Conservation (phyloP, 2,888 invertebrate genomes). For the Meghimatium bilineatum region DNA sequence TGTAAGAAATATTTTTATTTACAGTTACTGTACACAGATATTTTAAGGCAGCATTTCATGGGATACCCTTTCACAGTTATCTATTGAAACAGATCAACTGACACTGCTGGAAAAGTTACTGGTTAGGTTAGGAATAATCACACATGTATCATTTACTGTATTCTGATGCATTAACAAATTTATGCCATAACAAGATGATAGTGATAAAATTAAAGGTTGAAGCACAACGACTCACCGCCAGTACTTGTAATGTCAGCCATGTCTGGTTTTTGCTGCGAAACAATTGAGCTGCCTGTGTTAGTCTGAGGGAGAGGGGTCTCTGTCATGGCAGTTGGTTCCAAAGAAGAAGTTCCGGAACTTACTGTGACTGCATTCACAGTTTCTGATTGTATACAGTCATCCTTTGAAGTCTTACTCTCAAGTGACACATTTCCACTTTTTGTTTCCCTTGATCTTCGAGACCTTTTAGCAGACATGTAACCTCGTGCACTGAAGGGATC, state of each 20-base stretch:
- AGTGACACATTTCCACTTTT: slow-evolving; percentile 26
- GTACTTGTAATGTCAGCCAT: background rate
- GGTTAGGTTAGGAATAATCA: too few species aligned
- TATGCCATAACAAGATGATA: too few species aligned
- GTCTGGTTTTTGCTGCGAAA: background rate
- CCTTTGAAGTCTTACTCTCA: background rate
- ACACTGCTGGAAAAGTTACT: too few species aligned
- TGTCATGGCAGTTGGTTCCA: background rate
- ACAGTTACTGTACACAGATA: too few species aligned
- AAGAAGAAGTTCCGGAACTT: background rate
- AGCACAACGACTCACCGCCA: background rate
- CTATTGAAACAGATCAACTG: too few species aligned
- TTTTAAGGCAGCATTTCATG: too few species aligned
- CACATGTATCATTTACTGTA: too few species aligned
- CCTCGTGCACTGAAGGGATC: slow-evolving; percentile 46
- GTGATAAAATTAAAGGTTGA: too few species aligned
- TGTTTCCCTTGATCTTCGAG: slow-evolving; percentile 27
- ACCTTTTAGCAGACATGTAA: slow-evolving; percentile 42
- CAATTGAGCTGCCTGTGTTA: background rate
- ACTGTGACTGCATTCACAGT: slow-evolving; percentile 6
- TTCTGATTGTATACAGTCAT: slow-evolving; percentile 25
- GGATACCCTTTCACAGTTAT: too few species aligned
- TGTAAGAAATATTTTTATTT: too few species aligned
- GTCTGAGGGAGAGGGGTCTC: background rate
- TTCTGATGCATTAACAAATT: too few species aligned